Evolutionary conservation across 2,113 vertebrate genomes (phyloP).

Genomic region (Gopherus evgoodei): DNA sequence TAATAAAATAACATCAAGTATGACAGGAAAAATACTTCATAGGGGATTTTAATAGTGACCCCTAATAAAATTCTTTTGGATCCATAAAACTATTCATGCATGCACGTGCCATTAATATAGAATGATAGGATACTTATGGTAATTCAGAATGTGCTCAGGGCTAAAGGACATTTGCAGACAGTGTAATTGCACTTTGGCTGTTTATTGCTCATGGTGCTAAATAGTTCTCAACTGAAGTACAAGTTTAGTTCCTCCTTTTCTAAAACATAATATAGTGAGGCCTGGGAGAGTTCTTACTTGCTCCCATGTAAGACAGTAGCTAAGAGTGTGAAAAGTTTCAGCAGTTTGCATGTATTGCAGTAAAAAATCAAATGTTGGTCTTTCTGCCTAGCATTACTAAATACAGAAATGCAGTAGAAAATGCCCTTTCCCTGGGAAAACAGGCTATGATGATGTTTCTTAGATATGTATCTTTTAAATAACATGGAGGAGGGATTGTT

Average conservation of each 20-base stretch:
- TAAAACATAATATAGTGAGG: not conserved
- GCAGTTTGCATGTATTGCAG: slow-evolving; percentile 34
- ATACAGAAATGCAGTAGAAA: slow-evolving; percentile 58
- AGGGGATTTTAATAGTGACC: not conserved
- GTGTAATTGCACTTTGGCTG: not conserved
- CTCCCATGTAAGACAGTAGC: slow-evolving; percentile 36
- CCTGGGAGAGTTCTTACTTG: slow-evolving; percentile 23
- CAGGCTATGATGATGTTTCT: slow-evolving; percentile 47
- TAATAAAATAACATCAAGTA: slow-evolving; percentile 15
- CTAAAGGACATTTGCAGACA: slow-evolving; percentile 19
- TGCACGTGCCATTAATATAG: not conserved
- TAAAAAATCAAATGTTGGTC: slow-evolving; percentile 65
- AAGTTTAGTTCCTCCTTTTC: not conserved
- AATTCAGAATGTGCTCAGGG: not conserved
- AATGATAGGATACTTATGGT: not conserved
- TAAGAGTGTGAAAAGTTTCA: slow-evolving; percentile 70
- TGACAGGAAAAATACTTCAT: slow-evolving; percentile 43
- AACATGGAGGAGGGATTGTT: not conserved
- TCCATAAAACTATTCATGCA: slow-evolving; percentile 27
- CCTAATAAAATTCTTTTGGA: slow-evolving; percentile 40
- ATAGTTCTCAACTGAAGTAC: slow-evolving; percentile 6
- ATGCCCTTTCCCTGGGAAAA: slow-evolving; percentile 65
- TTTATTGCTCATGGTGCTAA: not conserved
- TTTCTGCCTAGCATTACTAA: slow-evolving; percentile 67
- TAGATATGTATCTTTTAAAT: slow-evolving; percentile 3